Percentiles rank a stretch among this genome's conserved stretches.
These are phyloP conservation scores for Myopa tessellatipennis DNA, from an alignment of 2,888 invertebrate genomes.

Conservation along the genomic window DNA sequence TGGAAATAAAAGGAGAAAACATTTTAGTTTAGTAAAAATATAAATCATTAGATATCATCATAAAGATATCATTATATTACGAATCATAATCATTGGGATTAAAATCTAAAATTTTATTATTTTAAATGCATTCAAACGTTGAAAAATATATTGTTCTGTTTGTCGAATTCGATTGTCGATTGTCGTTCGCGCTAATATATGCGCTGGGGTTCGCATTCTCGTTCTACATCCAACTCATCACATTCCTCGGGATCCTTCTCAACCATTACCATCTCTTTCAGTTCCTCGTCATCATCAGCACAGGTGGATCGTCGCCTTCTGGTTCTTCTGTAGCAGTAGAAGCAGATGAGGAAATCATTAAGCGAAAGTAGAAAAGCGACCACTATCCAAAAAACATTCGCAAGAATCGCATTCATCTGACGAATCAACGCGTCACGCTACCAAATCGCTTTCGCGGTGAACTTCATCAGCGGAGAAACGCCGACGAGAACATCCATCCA, in stretches of 20 bases:
- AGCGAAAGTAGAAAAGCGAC: constrained; percentile 43
- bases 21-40: too few species aligned
- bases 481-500: constrained; percentile 42
- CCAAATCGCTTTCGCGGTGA: constrained; percentile 52
- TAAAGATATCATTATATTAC: too few species aligned
- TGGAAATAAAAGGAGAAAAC: too few species aligned
- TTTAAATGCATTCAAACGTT: too few species aligned
- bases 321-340: constrained; percentile 10
- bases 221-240: constrained; percentile 42
- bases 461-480: constrained; percentile 54
- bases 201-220: constrained; percentile 45
- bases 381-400: constrained; percentile 50
- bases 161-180: too few species aligned
- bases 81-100: too few species aligned
- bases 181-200: too few species aligned
- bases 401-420: constrained; percentile 48
- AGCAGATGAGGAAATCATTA: constrained; percentile 21
- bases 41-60: too few species aligned
- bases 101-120: too few species aligned
- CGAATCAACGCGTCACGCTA: constrained; percentile 49
- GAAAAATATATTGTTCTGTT: too few species aligned
- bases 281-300: constrained; percentile 56
- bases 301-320: constrained; percentile 43
- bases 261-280: constrained; percentile 47
- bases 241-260: constrained; percentile 45